Evolutionary conservation across 2,888 invertebrate species (phyloP).

Genomic region (Athalia rosae): DNA sequence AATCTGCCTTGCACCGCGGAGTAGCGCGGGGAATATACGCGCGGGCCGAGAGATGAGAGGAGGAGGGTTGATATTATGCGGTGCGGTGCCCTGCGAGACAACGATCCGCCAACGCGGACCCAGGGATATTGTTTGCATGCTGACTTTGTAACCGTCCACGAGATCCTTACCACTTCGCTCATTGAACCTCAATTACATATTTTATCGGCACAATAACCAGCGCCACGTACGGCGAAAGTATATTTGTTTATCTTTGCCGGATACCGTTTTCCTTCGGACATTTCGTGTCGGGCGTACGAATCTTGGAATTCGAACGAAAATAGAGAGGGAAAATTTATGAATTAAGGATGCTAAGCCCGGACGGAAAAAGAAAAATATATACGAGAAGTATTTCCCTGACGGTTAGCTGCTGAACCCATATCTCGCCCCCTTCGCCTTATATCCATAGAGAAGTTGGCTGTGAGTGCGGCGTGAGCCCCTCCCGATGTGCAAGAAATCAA

Average conservation of each 20-base stretch:
- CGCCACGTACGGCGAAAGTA: too few relatives aligned
- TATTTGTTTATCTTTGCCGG: too few relatives aligned
- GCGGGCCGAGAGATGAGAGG: constrained; percentile 18
- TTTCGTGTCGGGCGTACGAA: neutral
- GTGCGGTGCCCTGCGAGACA: constrained; percentile 42
- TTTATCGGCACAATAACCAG: constrained; percentile 50
- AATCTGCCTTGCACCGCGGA: constrained; percentile 24
- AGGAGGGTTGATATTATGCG: constrained; percentile 53
- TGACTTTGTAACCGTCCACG: constrained; percentile 53
- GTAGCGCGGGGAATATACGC: constrained; percentile 42
- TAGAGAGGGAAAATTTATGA: constrained; percentile 19
- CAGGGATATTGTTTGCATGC: constrained; percentile 54
- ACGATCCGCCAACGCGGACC: constrained; percentile 26
- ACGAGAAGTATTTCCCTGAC: constrained; percentile 31
- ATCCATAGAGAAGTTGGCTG: constrained; percentile 12
- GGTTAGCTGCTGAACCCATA: constrained; percentile 32
- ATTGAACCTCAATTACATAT: constrained; percentile 55
- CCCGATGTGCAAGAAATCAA: constrained; percentile 46
- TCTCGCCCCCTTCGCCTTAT: constrained; percentile 17
- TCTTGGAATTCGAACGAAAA: too few relatives aligned
- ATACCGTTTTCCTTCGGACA: too few relatives aligned
- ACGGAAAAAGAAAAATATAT: neutral
- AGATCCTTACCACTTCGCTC: constrained; percentile 54
- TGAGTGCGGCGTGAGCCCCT: constrained; percentile 1
- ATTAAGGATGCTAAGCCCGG: constrained; percentile 34